Conservation (phyloP, 2,888 invertebrate genomes). For the Macaria notata region DNA sequence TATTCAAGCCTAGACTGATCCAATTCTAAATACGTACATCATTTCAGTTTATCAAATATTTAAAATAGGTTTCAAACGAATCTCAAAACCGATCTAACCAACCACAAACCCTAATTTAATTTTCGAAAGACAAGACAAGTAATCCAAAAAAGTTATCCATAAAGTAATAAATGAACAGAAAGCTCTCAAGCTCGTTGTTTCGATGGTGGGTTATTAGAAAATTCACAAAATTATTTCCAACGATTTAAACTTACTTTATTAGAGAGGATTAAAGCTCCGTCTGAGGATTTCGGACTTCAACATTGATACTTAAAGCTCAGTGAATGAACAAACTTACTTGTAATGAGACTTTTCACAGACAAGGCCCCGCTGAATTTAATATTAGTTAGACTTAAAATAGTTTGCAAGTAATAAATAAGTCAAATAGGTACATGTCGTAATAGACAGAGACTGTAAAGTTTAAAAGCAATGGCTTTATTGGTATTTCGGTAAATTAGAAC, state of each 20-base stretch:
- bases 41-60: too few relatives aligned
- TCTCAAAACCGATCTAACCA: too few relatives aligned
- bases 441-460: too few relatives aligned
- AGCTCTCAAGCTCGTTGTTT: conserved; percentile 16
- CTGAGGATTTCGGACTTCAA: conserved; percentile 18
- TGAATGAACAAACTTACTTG: conserved; percentile 19
- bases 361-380: conserved; percentile 2
- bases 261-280: conserved; percentile 16
- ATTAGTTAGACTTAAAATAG: conserved; percentile 5
- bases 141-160: conserved; percentile 12
- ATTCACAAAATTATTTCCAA: conserved; percentile 18
- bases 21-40: too few relatives aligned
- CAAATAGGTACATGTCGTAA: too few relatives aligned
- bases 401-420: neutral
- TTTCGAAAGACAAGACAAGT: conserved; percentile 8
- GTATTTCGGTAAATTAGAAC: too few relatives aligned
- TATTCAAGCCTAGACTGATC: neutral
- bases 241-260: conserved; percentile 24
- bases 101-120: conserved; percentile 3
- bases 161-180: conserved; percentile 16
- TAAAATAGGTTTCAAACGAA: too few relatives aligned
- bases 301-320: conserved; percentile 16
- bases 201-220: conserved; percentile 18
- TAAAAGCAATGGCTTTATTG: too few relatives aligned
- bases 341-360: conserved; percentile 14